Conservation (phyloP, 2,888 invertebrate species). For the Hirtodrosophila duncani region DNA sequence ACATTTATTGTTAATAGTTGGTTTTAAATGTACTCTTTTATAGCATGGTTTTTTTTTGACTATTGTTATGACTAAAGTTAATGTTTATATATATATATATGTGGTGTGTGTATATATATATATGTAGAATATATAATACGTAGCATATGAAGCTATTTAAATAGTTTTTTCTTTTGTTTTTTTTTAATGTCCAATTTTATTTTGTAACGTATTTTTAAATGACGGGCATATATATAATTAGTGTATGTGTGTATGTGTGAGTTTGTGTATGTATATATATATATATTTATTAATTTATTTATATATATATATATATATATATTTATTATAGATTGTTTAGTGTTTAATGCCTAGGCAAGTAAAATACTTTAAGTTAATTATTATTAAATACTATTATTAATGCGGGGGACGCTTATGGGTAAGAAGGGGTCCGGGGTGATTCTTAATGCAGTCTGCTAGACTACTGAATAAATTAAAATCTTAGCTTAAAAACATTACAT, state of each 20-base stretch:
- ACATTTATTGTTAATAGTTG: constrained; percentile 24
- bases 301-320: constrained; percentile 29
- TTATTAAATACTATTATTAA: constrained; percentile 43
- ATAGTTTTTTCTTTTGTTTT: constrained; percentile 19
- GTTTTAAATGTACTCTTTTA: constrained; percentile 5
- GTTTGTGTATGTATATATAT: constrained; percentile 30
- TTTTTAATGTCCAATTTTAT: constrained; percentile 6
- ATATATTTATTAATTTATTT: constrained; percentile 29
- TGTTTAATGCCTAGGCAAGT: constrained; percentile 52
- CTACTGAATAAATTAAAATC: constrained; percentile 65
- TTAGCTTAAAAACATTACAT: constrained; percentile 43
- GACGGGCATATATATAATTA: constrained; percentile 36
- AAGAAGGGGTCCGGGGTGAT: constrained; percentile 23
- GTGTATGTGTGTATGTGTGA: constrained; percentile 19
- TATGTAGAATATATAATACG: constrained; percentile 51
- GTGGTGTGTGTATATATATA: constrained; percentile 29
- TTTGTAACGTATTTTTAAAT: constrained; percentile 50
- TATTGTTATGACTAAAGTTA: constrained; percentile 66
- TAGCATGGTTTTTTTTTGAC: constrained; percentile 56
- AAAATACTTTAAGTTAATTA: constrained; percentile 51
- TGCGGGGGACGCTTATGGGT: no score
- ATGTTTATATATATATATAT: constrained; percentile 32
- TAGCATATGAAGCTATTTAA: constrained; percentile 66
- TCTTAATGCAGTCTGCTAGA: constrained; percentile 49
- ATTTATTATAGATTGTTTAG: constrained; percentile 37